These are phyloP conservation scores for Drosophila aff. DNA, from an alignment of 1,140 invertebrate species.

Conservation along the genomic window DNA sequence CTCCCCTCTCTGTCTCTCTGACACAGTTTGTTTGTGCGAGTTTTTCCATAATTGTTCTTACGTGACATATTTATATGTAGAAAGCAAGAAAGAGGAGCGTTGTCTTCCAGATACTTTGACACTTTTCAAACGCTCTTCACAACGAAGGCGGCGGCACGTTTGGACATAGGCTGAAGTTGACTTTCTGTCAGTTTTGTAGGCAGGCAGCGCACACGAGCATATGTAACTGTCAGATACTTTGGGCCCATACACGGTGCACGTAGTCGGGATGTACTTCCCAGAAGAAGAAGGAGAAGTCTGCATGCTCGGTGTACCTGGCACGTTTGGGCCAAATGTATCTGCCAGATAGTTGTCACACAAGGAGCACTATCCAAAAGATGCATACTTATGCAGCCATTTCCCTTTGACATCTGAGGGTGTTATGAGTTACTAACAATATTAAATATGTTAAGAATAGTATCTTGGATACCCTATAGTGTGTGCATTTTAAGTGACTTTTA, in stretches of 20 bases:
- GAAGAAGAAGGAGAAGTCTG: background rate
- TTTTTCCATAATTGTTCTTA: constrained; percentile 63
- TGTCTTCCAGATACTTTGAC: constrained; percentile 52
- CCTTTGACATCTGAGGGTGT: background rate
- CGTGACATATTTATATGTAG: constrained; percentile 44
- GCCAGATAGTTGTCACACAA: constrained; percentile 36
- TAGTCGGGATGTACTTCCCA: constrained; percentile 29
- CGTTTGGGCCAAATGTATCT: constrained; percentile 47
- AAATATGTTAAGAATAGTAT: background rate
- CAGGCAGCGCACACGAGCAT: constrained; percentile 20
- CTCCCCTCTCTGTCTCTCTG: constrained; percentile 43
- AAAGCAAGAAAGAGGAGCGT: background rate
- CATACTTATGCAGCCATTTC: constrained; percentile 3
- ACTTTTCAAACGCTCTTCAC: constrained; percentile 46
- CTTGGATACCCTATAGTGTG: background rate
- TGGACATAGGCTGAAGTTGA: constrained; percentile 36
- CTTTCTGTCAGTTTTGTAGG: constrained; percentile 39
- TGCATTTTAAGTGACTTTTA: no score
- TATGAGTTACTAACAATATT: background rate
- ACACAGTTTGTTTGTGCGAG: constrained; percentile 50
- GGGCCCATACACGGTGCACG: constrained; percentile 28
- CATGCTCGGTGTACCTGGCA: constrained; percentile 24
- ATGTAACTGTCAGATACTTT: constrained; percentile 54
- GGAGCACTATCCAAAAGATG: background rate
- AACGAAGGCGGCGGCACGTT: constrained; percentile 22